Base-by-base conservation (phyloP, 2,888 invertebrate genomes). In the Drosophila hamatofila region DNA sequence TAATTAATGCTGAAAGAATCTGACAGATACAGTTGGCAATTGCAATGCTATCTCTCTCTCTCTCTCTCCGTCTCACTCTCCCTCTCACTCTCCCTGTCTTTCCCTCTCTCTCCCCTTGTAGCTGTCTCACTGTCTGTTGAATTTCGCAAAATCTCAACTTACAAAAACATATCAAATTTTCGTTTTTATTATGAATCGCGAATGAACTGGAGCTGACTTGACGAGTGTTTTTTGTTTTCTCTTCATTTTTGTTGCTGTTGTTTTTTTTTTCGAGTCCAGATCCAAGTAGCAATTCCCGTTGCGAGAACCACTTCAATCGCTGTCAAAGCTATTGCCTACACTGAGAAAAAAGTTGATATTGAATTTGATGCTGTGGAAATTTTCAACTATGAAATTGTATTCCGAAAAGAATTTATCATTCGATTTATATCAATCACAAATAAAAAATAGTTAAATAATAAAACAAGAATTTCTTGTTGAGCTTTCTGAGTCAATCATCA, bases 161-260 rank as follows among this genome's bases (percentile, higher is more conserved):
- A 88, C 87, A 88, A 90, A 90, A 87, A 90, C 87, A 87, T 89
- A 87, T 87, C 87, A 75, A 81, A 81, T 87, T 88, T 78, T 69
- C 79, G 71, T 71, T 79, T 88, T 85, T 89, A 85, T 89, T 85
- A 79, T 88, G 85, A 85, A 85, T 88, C 77, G 83, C 67, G 73
- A 70, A 89, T 81, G 85, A 84, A 78, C 64, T 64, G 61, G 69
- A 80, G 72, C 61, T 61, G 68, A 66, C 63, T 64, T 65, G 49
- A 48, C 48, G 69, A 68, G 64, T 68, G 49, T 46, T 46, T 52
- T 51, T 65, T 48, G 14, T 46, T 48, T 21, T 44, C 18, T 42
- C 21, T 33, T 46, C 23, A 9, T 16, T 12, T 21, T 42, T n/a
- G 18, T 48, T 54, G 21, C 25, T 33, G 18, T 37, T 42, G n/a